Base-by-base conservation (phyloP, 2,797 vertebrate species). In the Myotis myotis region DNA sequence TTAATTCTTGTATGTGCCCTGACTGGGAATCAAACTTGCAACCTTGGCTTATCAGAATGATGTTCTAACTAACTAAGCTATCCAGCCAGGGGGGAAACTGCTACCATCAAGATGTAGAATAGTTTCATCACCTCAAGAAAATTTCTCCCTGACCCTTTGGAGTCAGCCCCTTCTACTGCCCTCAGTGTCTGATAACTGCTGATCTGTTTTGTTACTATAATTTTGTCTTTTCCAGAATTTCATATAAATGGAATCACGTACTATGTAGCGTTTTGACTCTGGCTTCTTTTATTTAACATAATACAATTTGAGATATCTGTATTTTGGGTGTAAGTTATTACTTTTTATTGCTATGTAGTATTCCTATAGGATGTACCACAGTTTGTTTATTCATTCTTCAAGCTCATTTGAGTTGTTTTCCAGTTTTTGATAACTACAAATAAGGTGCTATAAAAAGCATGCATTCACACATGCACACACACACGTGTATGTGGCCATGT, bases 311-410 rank as follows among this genome's bases (percentile, higher is more conserved):
- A 92, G 51, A 70, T 17, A 55, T 28, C 12, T 17, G 6, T 91
- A 76, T 75, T 96, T 90, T 94, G 44, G 51, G 25, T 87, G 38
- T 90, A 66, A 94, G 85, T 79, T 78, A 80, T 84, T 89, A 44
- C 22, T 89, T 95, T 95, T 87, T 51, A 66, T 89, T 90, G 66
- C 25, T 55, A 33, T 68, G 23, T 41, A 89, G 57, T 44, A 64
- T 92, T 94, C 72, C 36, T 89, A 13, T 86, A 70, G n/a, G 57
- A 66, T 64, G 3, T 85, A 49, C 66, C 41, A 64, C 11, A 57
- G 47, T 89, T 84, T 87, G 15, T 60, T 80, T 41, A 51, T 89
- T 85, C 51, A 87, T 12, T 49, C 41, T 53, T 70, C 55, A 78
- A 74, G 70, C 20, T 87, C 55, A 53, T 82, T 87, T 87, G 55